Evolutionary conservation across 1,140 invertebrate species (phyloP).

Genomic region (Aricia agestis): DNA sequence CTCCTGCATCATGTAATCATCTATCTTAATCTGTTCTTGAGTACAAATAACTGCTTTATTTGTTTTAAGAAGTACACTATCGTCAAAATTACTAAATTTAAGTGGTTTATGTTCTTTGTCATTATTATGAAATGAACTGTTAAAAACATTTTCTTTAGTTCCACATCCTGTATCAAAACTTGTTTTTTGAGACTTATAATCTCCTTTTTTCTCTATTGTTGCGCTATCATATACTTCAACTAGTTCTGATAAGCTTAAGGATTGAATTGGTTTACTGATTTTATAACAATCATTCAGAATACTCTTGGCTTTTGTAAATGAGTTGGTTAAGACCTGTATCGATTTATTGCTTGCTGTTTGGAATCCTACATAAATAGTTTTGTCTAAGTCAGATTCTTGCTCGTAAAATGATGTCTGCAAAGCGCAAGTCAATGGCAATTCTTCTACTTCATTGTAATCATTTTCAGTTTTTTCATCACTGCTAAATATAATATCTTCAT

Average conservation of each 20-base stretch:
- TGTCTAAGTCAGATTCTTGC: slow-evolving; percentile 41
- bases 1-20: slow-evolving; percentile 37
- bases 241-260: slow-evolving; percentile 40
- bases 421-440: slow-evolving; percentile 56
- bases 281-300: slow-evolving; percentile 38
- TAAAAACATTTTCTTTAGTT: neutral
- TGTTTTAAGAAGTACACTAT: neutral
- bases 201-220: slow-evolving; percentile 14
- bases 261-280: slow-evolving; percentile 24
- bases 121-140: neutral
- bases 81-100: neutral
- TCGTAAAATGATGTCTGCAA: slow-evolving; percentile 50
- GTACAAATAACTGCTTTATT: neutral
- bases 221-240: slow-evolving; percentile 40
- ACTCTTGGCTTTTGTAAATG: slow-evolving; percentile 57
- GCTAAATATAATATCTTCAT: slow-evolving; percentile 56
- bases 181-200: slow-evolving; percentile 15
- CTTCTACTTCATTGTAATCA: slow-evolving; percentile 31
- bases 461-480: slow-evolving; percentile 59
- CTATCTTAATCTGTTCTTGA: slow-evolving; percentile 27
- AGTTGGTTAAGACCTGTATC: slow-evolving; percentile 53
- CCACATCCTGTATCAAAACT: slow-evolving; percentile 41
- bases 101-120: neutral
- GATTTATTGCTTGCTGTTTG: slow-evolving; percentile 65
- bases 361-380: slow-evolving; percentile 64